Base-by-base conservation (phyloP, 2,113 vertebrate genomes). In the Apistogramma diplotaenia region DNA sequence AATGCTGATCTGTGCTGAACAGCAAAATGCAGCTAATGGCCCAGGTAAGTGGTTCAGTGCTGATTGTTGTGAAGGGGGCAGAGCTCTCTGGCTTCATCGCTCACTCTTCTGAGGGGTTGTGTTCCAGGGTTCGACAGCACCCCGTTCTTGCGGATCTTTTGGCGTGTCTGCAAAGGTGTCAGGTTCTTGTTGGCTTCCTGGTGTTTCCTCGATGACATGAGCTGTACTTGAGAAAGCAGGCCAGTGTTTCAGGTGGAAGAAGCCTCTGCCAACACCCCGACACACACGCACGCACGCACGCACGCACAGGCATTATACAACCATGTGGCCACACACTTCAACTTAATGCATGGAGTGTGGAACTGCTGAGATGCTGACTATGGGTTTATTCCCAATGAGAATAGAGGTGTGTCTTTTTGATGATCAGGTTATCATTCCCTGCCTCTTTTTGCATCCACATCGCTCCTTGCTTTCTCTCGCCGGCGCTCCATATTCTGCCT, bases 401-500 rank as follows among this genome's bases (percentile, higher is more conserved):
- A 95, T 91, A 81, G 88, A 95, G 95, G 96, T 95, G 96, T 93
- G 95, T 95, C 93, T 95, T 89, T 82, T 89, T 88, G 86, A 87
- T 85, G 89, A 92, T 75, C 78, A 9, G 40, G 57, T 94, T 93
- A 93, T 94, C 90, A 83, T 90, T 90, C 83, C 82, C 84, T 21
- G 3, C 72, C 83, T 80, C 81, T 78, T 73, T 74, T 79, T 82
- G 77, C 77, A 29, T 89, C 82, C 49, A 79, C 89, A 83, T 89
- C 85, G 46, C 74, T 86, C 74, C 62, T 88, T 49, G 23, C 80
- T 81, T 46, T 76, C 82, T 56, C 15, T 72, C 6, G 4, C 53
- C 21, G 65, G 70, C 56, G n/a, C 43, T 29, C 12, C 83, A 40
- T 46, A 76, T 40, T 59, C 74, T 21, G 76, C 74, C 18, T 21